phyloP scores from a whole-genome alignment of 1,140 invertebrate genomes.

The Procambarus virginalis region DNA sequence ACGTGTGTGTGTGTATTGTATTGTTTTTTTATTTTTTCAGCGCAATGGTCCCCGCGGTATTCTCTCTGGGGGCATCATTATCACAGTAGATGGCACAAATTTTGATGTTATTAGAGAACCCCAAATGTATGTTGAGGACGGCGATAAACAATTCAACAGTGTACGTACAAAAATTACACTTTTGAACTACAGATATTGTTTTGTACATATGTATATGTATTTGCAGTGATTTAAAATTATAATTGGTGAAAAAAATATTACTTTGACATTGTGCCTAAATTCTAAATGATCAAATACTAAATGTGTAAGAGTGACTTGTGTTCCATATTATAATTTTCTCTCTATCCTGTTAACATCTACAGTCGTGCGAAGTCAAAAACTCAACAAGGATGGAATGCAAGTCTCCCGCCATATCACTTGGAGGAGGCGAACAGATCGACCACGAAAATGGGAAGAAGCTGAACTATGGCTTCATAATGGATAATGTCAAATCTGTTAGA shows the following conservation, averaged over 20 bases:
- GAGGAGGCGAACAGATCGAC: slow-evolving; percentile 80
- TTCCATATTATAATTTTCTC: too few relatives aligned
- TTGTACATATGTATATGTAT: too few relatives aligned
- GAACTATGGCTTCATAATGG: slow-evolving; percentile 96
- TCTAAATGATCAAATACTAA: not conserved
- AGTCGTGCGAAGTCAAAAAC: slow-evolving; percentile 84
- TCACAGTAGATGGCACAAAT: slow-evolving; percentile 90
- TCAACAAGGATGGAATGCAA: slow-evolving; percentile 89
- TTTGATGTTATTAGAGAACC: slow-evolving; percentile 91
- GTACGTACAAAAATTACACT: slow-evolving; percentile 72
- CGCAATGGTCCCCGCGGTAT: slow-evolving; percentile 78
- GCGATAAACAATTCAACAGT: slow-evolving; percentile 84
- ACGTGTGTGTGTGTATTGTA: too few relatives aligned
- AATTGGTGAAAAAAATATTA: not conserved
- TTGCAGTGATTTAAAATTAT: not conserved
- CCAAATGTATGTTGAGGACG: slow-evolving; percentile 92
- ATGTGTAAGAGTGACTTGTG: not conserved
- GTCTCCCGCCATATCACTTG: slow-evolving; percentile 84
- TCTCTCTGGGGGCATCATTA: slow-evolving; percentile 92
- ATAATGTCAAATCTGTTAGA: slow-evolving; percentile 89
- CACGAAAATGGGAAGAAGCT: slow-evolving; percentile 79
- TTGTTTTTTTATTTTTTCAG: slow-evolving; percentile 16
- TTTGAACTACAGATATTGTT: not conserved
- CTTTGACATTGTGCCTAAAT: not conserved
- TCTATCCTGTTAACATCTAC: not conserved